A percentile compares a stretch with the other conserved stretches of the same genome.
Evolutionary conservation across 1,140 invertebrate genomes (phyloP).

Genomic region (Papilio machaon): DNA sequence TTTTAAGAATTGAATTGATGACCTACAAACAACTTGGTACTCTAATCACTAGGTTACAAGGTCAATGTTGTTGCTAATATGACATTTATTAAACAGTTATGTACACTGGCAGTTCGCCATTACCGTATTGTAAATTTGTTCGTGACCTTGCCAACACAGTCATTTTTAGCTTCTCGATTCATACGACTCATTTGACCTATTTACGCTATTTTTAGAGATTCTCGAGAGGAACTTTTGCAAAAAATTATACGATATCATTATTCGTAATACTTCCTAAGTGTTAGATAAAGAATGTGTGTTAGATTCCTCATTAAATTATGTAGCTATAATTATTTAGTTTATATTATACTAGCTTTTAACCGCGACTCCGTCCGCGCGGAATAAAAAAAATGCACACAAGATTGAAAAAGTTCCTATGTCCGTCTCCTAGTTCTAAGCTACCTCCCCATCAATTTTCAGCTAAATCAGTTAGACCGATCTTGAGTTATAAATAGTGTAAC

Average conservation of each 20-base stretch:
- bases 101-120: conserved; percentile 27
- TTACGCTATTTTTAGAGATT: conserved; percentile 31
- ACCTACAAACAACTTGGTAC: not conserved
- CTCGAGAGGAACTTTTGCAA: not conserved
- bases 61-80: not conserved
- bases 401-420: too few species aligned
- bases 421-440: too few species aligned
- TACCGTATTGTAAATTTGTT: conserved; percentile 36
- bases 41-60: not conserved
- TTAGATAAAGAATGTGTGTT: not conserved
- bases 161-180: conserved; percentile 30
- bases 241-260: not conserved
- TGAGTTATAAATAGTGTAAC: too few species aligned
- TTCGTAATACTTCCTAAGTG: not conserved
- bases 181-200: conserved; percentile 37
- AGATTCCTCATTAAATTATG: not conserved
- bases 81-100: conserved; percentile 26
- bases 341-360: too few species aligned
- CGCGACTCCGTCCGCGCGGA: too few species aligned
- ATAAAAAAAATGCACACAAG: too few species aligned
- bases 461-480: too few species aligned
- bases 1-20: not conserved
- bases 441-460: too few species aligned
- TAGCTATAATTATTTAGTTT: too few species aligned
- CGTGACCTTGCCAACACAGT: conserved; percentile 26